These are phyloP conservation scores for Burhinus bistriatus DNA, from an alignment of 2,113 vertebrate species.

Conservation along the genomic window DNA sequence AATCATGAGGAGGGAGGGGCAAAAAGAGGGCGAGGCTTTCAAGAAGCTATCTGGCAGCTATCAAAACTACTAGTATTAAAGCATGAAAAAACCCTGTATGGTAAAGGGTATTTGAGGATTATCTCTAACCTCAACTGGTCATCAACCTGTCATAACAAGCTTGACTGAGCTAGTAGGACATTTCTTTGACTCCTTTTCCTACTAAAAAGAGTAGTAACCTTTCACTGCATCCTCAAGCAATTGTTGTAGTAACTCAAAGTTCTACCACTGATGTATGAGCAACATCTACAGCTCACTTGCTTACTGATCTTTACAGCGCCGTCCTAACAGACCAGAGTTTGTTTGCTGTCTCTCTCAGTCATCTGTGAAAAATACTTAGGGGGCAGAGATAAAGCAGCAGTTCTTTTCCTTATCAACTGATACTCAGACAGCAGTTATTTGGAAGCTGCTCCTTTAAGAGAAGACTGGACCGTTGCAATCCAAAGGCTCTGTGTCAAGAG, in stretches of 20 bases:
- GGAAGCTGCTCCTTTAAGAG: conserved; percentile 20
- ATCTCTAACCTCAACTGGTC: background rate
- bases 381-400: background rate
- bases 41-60: background rate
- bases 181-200: background rate
- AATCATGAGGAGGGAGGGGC: background rate
- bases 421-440: background rate
- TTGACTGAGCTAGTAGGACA: background rate
- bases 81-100: background rate
- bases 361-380: background rate
- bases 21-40: background rate
- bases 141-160: background rate
- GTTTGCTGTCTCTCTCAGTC: background rate
- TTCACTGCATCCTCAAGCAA: background rate
- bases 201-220: background rate
- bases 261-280: background rate
- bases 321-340: background rate
- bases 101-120: background rate
- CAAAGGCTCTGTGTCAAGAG: background rate
- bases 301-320: background rate
- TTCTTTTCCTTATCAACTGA: background rate
- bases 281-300: background rate
- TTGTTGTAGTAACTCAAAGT: background rate
- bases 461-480: background rate
- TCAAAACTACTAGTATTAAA: background rate